A percentile compares a stretch with the other conserved stretches of the same genome.
Conservation (phyloP, 2,797 vertebrate genomes). For the Cryptoblepharus egeriae region DNA sequence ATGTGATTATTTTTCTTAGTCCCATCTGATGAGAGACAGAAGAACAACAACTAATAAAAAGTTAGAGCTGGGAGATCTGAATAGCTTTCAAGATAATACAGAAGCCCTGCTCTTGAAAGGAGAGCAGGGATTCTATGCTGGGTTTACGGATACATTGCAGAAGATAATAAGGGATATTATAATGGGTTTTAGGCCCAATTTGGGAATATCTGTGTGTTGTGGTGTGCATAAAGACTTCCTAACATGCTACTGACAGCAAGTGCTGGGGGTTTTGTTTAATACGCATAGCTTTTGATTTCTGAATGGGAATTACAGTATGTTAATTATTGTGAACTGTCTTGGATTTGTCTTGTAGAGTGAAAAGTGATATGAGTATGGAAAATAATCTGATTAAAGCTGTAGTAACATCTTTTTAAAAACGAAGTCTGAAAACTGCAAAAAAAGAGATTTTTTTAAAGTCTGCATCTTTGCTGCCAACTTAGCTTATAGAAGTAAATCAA, state of each 20-base stretch:
- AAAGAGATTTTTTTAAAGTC: neutral
- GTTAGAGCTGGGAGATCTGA: too few species aligned
- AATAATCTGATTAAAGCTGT: neutral
- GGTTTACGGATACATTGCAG: neutral
- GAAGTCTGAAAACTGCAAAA: neutral
- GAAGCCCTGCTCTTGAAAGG: neutral
- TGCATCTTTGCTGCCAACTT: neutral
- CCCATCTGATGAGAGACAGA: too few species aligned
- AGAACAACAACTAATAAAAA: too few species aligned
- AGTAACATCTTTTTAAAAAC: neutral
- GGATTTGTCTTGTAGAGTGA: neutral
- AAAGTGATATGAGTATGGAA: neutral
- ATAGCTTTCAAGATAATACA: too few species aligned
- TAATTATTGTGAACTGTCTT: neutral
- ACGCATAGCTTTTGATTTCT: neutral
- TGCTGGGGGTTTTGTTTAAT: neutral
- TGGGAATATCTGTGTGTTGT: neutral
- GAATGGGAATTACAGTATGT: neutral
- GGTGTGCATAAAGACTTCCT: too few species aligned
- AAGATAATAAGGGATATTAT: neutral
- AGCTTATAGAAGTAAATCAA: neutral
- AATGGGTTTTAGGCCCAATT: neutral
- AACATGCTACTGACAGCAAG: too few species aligned
- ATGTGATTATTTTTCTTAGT: too few species aligned
- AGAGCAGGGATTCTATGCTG: neutral